These are phyloP conservation scores for Ametastegia equiseti DNA, from an alignment of 2,888 invertebrate species.

Conservation along the genomic window DNA sequence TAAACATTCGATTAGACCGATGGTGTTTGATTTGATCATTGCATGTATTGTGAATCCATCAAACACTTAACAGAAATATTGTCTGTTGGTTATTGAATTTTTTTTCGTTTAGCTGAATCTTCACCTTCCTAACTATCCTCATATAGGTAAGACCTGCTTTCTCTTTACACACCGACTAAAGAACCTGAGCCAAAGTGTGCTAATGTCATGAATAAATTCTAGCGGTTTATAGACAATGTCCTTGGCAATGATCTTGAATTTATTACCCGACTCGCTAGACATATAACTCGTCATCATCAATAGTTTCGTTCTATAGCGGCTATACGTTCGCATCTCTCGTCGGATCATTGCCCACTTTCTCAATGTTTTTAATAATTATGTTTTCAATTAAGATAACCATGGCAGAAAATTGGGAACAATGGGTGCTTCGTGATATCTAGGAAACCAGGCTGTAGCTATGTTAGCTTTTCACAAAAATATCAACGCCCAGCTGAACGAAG, in stretches of 20 bases:
- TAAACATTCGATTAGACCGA: not conserved
- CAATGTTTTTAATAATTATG: too few relatives aligned
- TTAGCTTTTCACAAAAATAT: not conserved
- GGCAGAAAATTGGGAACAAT: conserved; percentile 9
- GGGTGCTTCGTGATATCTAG: not conserved
- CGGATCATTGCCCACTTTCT: conserved; percentile 2
- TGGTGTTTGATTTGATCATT: not conserved
- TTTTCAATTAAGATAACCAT: not conserved
- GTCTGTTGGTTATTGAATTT: not conserved
- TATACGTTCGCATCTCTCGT: not conserved
- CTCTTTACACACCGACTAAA: not conserved
- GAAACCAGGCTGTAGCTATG: not conserved
- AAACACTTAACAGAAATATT: not conserved
- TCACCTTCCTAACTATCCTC: not conserved
- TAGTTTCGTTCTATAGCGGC: not conserved
- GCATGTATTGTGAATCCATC: not conserved
- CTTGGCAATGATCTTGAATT: conserved; percentile 42
- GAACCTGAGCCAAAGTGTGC: not conserved
- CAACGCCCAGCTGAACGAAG: not conserved
- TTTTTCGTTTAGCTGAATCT: not conserved
- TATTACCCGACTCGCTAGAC: not conserved
- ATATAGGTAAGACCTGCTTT: not conserved
- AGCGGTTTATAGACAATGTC: not conserved
- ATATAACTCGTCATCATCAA: not conserved
- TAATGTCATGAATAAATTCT: not conserved